Evolutionary conservation across 2,888 invertebrate species (phyloP).

Genomic region (Blastobasis adustella): DNA sequence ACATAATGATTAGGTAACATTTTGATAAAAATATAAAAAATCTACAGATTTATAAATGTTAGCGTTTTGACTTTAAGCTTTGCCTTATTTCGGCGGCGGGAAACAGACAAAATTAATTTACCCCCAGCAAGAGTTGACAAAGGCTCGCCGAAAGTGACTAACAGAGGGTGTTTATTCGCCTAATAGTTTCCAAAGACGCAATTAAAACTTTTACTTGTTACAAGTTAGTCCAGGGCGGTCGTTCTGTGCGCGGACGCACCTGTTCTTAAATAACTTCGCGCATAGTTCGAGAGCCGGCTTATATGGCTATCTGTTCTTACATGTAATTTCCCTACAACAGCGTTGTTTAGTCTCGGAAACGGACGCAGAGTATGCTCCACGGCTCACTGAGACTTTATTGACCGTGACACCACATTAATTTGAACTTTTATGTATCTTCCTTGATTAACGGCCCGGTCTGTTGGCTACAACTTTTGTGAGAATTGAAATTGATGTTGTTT

Average conservation of each 20-base stretch:
- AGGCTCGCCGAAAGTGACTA: conserved; percentile 7
- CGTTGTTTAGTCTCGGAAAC: background rate
- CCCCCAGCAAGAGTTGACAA: background rate
- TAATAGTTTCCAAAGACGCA: conserved; percentile 23
- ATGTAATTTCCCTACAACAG: background rate
- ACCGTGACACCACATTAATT: background rate
- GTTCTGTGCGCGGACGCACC: conserved; percentile 2
- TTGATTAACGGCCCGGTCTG: background rate
- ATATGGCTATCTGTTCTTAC: background rate
- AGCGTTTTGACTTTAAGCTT: too few relatives aligned
- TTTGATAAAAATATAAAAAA: too few relatives aligned
- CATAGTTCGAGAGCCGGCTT: conserved; percentile 1
- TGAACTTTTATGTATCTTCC: background rate
- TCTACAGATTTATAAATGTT: too few relatives aligned
- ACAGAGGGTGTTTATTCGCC: conserved; percentile 14
- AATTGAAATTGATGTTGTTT: too few relatives aligned
- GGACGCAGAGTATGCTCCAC: background rate
- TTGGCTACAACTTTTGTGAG: too few relatives aligned
- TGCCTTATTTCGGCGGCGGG: too few relatives aligned
- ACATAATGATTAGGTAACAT: too few relatives aligned
- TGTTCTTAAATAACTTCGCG: conserved; percentile 8
- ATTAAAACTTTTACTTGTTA: conserved; percentile 22
- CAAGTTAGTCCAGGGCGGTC: conserved; percentile 1
- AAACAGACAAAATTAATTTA: background rate
- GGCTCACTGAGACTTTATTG: background rate